Conservation (phyloP, 2,113 vertebrate species). For the Engraulis encrasicolus region DNA sequence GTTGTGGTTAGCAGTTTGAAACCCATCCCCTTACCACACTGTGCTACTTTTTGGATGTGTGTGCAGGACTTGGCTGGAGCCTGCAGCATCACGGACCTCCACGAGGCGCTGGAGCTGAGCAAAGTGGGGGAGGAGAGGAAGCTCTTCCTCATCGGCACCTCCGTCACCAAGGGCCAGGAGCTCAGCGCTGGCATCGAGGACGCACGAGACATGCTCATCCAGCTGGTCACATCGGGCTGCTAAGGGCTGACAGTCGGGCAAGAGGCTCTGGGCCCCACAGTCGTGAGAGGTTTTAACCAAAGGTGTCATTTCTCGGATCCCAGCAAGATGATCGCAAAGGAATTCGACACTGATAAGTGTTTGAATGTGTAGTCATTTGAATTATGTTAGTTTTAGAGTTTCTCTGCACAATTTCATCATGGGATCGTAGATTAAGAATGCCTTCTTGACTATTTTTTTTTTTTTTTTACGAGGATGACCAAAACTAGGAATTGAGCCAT, state of each 20-base stretch:
- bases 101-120: constrained; percentile 82
- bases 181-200: constrained; percentile 82
- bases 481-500: not conserved
- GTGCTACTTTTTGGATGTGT: not conserved
- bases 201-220: constrained; percentile 83
- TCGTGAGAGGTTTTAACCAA: not conserved
- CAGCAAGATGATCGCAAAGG: not conserved
- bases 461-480: not conserved
- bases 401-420: not conserved
- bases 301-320: not conserved
- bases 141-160: constrained; percentile 88
- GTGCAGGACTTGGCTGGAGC: constrained; percentile 85
- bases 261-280: not conserved
- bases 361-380: not conserved
- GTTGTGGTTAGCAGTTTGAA: too few species aligned
- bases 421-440: not conserved
- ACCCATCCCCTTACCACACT: not conserved
- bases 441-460: not conserved
- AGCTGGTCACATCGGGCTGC: constrained; percentile 74
- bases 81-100: constrained; percentile 86
- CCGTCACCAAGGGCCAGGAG: constrained; percentile 74
- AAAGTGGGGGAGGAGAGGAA: constrained; percentile 81
- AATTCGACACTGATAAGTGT: not conserved
- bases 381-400: not conserved
- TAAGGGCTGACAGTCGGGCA: not conserved